These are phyloP conservation scores for Linepithema humile DNA, from an alignment of 1,140 invertebrate genomes.

Conservation along the genomic window DNA sequence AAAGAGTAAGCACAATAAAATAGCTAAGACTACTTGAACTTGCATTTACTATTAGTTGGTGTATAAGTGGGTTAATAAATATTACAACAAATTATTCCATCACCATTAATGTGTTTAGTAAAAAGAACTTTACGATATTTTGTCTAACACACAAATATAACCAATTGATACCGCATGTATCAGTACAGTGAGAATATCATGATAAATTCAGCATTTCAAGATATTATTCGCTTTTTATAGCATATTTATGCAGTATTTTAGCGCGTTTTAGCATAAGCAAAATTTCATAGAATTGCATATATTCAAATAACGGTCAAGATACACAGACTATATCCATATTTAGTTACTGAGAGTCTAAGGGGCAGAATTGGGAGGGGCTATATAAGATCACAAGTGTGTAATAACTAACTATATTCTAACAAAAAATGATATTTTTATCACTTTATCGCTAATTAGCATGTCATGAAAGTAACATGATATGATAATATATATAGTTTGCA, in stretches of 20 bases:
- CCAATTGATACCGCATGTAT: background rate
- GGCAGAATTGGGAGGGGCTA: conserved; percentile 82
- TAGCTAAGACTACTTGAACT: conserved; percentile 3
- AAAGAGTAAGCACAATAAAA: conserved; percentile 12
- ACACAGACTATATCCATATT: conserved; percentile 15
- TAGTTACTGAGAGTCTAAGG: conserved; percentile 44
- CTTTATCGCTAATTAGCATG: conserved; percentile 28
- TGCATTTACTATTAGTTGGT: background rate
- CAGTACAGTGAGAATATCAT: background rate
- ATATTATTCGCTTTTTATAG: background rate
- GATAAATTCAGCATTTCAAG: background rate
- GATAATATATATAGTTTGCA: conserved; percentile 45
- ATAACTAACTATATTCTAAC: conserved; percentile 16
- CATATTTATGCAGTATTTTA: background rate
- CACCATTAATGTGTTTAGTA: background rate
- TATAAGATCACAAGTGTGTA: conserved; percentile 75
- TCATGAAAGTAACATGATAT: conserved; percentile 34
- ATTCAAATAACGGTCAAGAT: background rate
- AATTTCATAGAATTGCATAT: background rate
- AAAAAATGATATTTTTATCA: background rate
- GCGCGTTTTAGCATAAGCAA: no score
- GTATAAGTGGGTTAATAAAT: background rate
- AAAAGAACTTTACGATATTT: background rate
- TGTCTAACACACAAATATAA: background rate
- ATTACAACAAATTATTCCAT: conserved; percentile 8